Evolutionary conservation across 2,113 vertebrate species (phyloP), one percentile per base, ranked within the genome.

Genomic region (Alethe castanea): DNA sequence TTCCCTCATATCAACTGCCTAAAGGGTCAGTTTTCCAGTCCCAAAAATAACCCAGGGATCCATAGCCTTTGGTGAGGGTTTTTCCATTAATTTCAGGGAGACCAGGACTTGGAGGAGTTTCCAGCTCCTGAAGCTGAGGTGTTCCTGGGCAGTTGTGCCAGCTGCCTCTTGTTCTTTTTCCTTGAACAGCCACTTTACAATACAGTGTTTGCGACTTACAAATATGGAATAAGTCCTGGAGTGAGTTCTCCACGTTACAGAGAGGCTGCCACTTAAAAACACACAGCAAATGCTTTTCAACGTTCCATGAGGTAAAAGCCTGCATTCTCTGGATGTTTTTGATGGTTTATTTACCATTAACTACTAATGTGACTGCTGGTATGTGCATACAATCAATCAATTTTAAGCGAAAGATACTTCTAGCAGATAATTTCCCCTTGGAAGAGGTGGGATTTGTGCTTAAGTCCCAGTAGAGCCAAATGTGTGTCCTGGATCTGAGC

Each of bases 211-310:
- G n/a, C 74, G 52, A 14, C 73, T 92, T 70, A 31, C 3, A 84
- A 35, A 81, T 52, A 50, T 6, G 74, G 84, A 57, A 17, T 19
- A 8, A 23, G 22, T 44, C 26, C 65, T 90, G n/a, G 8, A 64
- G 36, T 5, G 36, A 91, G 40, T 90, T 76, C 71, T 93, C 70
- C 59, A 16, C 26, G 0, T 56, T 22, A 12, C 47, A 44, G 48
- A 81, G 45, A 31, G 72, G 60, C 72, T 96, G 66, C 33, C 42
- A 38, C 45, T 90, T 69, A 29, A 64, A 90, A 73, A 25, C 60
- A 35, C 40, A 1, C 22, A 44, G 36, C 45, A 65, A 67, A 89
- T 1, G 3, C 70, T 91, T 62, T 81, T 40, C 24, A 26, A 31
- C 3, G 2, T 36, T 19, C 9, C n/a, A 0, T 3, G 40, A 26